These are phyloP conservation scores for Charina bottae DNA, from an alignment of 2,113 vertebrate genomes.

Conservation along the genomic window DNA sequence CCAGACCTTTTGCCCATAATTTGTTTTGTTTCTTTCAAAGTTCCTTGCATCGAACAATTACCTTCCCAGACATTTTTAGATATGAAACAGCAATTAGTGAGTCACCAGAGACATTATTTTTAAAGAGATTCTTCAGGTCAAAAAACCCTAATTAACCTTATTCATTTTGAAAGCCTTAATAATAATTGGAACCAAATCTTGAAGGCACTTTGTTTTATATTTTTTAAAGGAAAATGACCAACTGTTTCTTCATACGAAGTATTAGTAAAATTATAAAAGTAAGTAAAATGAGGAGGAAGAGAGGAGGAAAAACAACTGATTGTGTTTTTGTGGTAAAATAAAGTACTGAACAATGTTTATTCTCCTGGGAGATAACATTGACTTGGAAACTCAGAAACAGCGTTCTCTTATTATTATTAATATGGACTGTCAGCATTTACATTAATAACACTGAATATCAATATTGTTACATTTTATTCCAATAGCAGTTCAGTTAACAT, in stretches of 20 bases:
- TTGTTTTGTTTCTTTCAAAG: slow-evolving; percentile 54
- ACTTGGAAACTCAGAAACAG: not conserved
- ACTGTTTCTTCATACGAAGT: slow-evolving; percentile 29
- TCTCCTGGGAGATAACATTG: not conserved
- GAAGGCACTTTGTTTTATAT: not conserved
- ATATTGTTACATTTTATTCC: not conserved
- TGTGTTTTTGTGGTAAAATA: slow-evolving; percentile 15
- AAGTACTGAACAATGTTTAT: not conserved
- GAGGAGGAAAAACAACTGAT: slow-evolving; percentile 21
- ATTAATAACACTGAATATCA: not conserved
- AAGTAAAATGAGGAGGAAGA: not conserved
- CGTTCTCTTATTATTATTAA: not conserved
- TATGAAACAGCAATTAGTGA: slow-evolving; percentile 75
- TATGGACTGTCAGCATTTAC: not conserved
- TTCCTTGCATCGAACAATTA: slow-evolving; percentile 54
- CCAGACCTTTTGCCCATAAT: slow-evolving; percentile 41
- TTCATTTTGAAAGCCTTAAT: slow-evolving; percentile 65
- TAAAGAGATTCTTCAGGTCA: slow-evolving; percentile 68
- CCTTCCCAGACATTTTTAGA: slow-evolving; percentile 63
- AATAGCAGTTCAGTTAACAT: not conserved
- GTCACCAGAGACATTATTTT: slow-evolving; percentile 70
- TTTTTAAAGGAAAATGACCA: not conserved
- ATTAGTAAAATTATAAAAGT: slow-evolving; percentile 26
- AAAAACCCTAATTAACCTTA: slow-evolving; percentile 79
- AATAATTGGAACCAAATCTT: slow-evolving; percentile 52